Evolutionary conservation across 2,113 vertebrate species (phyloP), one percentile per base, ranked within the genome.

Genomic region (Alaudala cheleensis): DNA sequence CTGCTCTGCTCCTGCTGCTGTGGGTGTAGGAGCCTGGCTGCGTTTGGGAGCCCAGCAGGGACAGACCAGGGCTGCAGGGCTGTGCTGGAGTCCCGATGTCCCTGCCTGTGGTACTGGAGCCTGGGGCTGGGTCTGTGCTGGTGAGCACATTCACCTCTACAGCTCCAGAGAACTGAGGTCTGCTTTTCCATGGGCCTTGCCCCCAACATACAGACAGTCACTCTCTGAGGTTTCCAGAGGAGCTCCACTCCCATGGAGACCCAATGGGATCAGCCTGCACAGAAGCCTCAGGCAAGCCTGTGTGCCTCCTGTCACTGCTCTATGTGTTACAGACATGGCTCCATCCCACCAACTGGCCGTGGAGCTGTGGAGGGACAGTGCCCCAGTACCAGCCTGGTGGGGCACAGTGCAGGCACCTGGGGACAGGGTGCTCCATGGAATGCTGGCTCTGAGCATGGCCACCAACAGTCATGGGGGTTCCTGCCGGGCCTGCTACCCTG

Each of bases 261-360:
- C 25, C 16, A 15, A 45, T 33, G 34, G 25, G 72, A 66, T 81
- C 47, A 78, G 20, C 28, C 34, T 57, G 31, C 49, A 67, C 49
- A 67, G 71, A 21, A 54, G 50, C 18, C 22, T 33, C 49, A 33
- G 40, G 50, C 7, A 2, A 42, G 58, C 17, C 58, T 4, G 3
- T 7, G 40, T 49, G 67, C 20, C 67, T 58, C 40, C 77, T 22
- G 11, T 20, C 77, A 5, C 33, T 2, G 0, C 51, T 24, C 2
- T 14, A 21, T 4, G 15, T 70, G 28, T 45, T 11, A 57, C 29
- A 65, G 54, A 7, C 23, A 5, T 0, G 8, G 77, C 23, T 91
- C 47, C 33, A 19, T 57, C 28, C 51, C 80, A 39, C 14, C 0
- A 0, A 12, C 40, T 18, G 50, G 45, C 15, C 1, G 0, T 25